Conservation (phyloP, 2,797 vertebrate genomes). For the Enteromius trimaculatus region DNA sequence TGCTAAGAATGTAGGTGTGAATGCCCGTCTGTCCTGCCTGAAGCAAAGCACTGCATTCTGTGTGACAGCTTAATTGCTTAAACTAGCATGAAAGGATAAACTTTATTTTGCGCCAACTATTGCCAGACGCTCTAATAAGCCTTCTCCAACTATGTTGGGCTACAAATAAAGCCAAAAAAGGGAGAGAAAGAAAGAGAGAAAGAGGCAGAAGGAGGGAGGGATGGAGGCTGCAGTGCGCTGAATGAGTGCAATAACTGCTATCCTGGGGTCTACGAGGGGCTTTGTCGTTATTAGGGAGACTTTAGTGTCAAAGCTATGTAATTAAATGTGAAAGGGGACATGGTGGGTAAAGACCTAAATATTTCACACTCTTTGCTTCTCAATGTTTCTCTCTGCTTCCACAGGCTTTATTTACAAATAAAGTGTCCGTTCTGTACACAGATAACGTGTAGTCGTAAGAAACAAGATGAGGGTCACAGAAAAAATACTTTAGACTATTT, state of each 20-base stretch:
- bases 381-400: not conserved
- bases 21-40: conserved; percentile 66
- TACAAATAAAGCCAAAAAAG: conserved; percentile 36
- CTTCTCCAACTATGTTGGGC: conserved; percentile 20
- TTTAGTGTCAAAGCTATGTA: conserved; percentile 60
- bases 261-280: conserved; percentile 40
- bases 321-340: conserved; percentile 65
- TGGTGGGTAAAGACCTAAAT: conserved; percentile 57
- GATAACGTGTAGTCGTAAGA: not conserved
- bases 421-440: not conserved
- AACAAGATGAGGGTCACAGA: not conserved
- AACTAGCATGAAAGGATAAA: conserved; percentile 70
- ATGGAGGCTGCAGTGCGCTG: not conserved
- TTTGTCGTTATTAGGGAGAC: conserved; percentile 59
- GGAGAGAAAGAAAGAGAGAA: conserved; percentile 2
- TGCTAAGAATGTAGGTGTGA: conserved; percentile 69
- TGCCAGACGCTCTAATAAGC: conserved; percentile 51
- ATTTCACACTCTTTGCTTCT: conserved; percentile 53
- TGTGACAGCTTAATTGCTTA: conserved; percentile 69
- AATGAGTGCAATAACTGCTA: conserved; percentile 47
- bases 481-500: not conserved
- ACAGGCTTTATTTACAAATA: not conserved
- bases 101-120: conserved; percentile 75
- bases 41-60: conserved; percentile 67
- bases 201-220: conserved; percentile 44